phyloP scores from a whole-genome alignment of 2,888 invertebrate genomes.

The Terebella lapidaria region DNA sequence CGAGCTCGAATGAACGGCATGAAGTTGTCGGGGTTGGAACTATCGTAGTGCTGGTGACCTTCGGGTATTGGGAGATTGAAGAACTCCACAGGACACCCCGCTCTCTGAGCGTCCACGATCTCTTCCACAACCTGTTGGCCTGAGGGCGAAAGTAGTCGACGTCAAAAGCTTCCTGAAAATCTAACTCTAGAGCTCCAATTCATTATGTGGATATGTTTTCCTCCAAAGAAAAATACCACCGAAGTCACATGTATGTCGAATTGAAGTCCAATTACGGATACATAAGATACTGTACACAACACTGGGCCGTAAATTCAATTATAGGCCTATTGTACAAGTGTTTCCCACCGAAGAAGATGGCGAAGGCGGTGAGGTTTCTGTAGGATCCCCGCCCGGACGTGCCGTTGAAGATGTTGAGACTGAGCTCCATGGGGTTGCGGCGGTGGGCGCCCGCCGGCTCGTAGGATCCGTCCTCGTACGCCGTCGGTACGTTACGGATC shows the following conservation, averaged over 20 bases:
- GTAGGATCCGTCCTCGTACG: conserved; percentile 61
- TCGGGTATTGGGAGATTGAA: conserved; percentile 59
- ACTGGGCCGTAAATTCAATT: no score
- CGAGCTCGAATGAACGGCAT: conserved; percentile 60
- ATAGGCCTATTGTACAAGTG: no score
- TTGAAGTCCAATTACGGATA: no score
- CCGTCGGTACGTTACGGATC: conserved; percentile 58
- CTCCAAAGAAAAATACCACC: no score
- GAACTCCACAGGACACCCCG: conserved; percentile 63
- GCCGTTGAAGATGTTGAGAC: conserved; percentile 56
- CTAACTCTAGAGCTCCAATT: no score
- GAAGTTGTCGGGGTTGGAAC: conserved; percentile 34
- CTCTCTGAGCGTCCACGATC: conserved; percentile 61
- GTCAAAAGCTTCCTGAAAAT: no score
- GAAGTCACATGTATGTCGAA: no score
- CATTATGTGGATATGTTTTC: no score
- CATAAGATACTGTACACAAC: no score
- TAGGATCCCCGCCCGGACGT: conserved; percentile 50
- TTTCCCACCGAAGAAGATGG: conserved; percentile 61
- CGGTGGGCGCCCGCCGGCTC: conserved; percentile 55
- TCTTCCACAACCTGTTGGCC: conserved; percentile 64
- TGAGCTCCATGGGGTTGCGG: conserved; percentile 59
- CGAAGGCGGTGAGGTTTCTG: conserved; percentile 59
- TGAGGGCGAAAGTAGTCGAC: no score
- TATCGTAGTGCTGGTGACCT: conserved; percentile 51